These are phyloP conservation scores for Liasis olivaceus DNA, from an alignment of 2,797 vertebrate species.

Conservation along the genomic window DNA sequence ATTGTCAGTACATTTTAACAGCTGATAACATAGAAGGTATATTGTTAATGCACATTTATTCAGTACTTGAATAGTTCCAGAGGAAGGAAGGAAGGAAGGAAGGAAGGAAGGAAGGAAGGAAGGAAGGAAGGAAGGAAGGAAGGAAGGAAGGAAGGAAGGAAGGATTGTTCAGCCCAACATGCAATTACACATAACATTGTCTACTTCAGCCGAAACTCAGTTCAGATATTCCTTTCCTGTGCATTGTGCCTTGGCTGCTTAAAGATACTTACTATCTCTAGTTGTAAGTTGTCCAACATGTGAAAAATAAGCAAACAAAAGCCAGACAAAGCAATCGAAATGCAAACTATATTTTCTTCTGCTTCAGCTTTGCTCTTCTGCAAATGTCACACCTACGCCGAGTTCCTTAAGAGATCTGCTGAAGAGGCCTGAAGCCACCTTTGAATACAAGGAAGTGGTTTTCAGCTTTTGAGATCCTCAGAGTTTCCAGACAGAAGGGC, in stretches of 20 bases:
- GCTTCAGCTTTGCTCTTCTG: conserved; percentile 40
- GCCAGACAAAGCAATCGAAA: conserved; percentile 46
- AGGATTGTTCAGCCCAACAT: neutral
- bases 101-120: neutral
- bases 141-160: too few species aligned
- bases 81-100: neutral
- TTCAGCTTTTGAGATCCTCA: conserved; percentile 41
- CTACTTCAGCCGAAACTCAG: conserved; percentile 8
- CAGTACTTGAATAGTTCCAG: too few species aligned
- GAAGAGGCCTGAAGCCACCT: conserved; percentile 48
- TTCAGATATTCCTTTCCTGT: conserved; percentile 25
- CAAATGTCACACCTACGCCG: neutral
- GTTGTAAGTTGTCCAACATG: neutral
- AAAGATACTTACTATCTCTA: conserved; percentile 7
- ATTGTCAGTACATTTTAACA: neutral
- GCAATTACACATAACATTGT: neutral
- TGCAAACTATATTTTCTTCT: conserved; percentile 38
- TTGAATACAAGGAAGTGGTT: conserved; percentile 44
- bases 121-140: neutral
- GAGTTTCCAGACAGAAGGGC: neutral
- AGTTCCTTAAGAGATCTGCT: conserved; percentile 36
- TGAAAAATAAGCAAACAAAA: conserved; percentile 49
- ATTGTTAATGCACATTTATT: neutral
- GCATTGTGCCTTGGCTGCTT: neutral
- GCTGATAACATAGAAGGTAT: neutral